These are phyloP conservation scores for Xestia sexstrigata DNA, from an alignment of 2,888 invertebrate species.

Conservation along the genomic window DNA sequence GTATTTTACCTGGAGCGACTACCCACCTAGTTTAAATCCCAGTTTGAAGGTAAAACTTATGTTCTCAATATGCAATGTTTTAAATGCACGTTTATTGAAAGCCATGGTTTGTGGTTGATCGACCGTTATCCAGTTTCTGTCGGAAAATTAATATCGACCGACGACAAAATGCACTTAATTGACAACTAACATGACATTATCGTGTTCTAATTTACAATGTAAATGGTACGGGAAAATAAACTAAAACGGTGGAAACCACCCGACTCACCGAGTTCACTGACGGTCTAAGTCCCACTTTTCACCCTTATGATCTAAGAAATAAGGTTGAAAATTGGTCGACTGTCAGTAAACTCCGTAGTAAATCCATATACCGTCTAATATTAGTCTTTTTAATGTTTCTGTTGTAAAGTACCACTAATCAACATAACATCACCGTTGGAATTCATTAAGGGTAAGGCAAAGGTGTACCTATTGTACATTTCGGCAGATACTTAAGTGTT, in stretches of 20 bases:
- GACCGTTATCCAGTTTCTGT: conserved; percentile 43
- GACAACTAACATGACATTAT: conserved; percentile 33
- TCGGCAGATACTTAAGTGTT: no score
- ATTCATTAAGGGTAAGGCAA: no score
- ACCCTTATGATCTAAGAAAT: no score
- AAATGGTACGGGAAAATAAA: not conserved
- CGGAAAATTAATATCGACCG: conserved; percentile 37
- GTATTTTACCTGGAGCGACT: no score
- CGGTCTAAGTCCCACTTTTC: no score
- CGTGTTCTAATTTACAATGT: conserved; percentile 10
- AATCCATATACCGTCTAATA: not conserved
- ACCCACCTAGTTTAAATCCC: not conserved
- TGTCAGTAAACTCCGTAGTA: no score
- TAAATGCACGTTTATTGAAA: not conserved
- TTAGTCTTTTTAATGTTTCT: not conserved
- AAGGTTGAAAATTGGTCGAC: no score
- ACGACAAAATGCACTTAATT: conserved; percentile 29
- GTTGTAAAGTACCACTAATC: no score
- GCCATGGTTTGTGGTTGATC: conserved; percentile 18
- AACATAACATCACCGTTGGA: no score
- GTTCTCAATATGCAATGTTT: not conserved
- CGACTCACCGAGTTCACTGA: no score
- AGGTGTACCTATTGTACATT: no score
- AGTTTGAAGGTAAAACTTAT: not conserved
- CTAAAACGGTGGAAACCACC: not conserved